Percentiles rank a stretch among this genome's conserved stretches.
These are phyloP conservation scores for Probaryconus sp. DNA, from an alignment of 1,140 invertebrate genomes.

Conservation along the genomic window DNA sequence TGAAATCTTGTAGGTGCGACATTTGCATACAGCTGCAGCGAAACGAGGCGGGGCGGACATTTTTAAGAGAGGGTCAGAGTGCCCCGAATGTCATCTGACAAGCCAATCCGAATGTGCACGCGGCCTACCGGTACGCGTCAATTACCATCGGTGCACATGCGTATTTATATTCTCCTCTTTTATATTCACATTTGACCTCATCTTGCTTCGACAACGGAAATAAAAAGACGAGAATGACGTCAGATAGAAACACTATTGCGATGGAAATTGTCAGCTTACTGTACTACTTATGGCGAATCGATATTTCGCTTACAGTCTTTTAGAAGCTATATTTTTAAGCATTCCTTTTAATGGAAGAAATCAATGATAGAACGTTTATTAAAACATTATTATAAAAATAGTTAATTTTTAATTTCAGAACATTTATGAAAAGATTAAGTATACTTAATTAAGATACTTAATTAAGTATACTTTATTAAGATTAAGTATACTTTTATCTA, in stretches of 20 bases:
- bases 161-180: constrained; percentile 58
- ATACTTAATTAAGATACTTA: too few relatives aligned
- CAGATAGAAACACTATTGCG: background rate
- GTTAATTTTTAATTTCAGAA: too few relatives aligned
- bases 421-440: too few relatives aligned
- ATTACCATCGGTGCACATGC: constrained; percentile 64
- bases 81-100: constrained; percentile 57
- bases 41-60: constrained; percentile 52
- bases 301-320: too few relatives aligned
- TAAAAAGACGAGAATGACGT: background rate
- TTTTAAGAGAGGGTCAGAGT: constrained; percentile 69
- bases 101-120: constrained; percentile 52
- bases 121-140: constrained; percentile 7
- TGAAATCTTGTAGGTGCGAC: constrained; percentile 35
- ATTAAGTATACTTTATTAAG: too few relatives aligned
- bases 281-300: too few relatives aligned
- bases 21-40: constrained; percentile 70
- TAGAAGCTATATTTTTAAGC: too few relatives aligned
- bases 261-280: too few relatives aligned
- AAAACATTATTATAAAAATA: too few relatives aligned
- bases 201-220: background rate
- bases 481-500: too few relatives aligned
- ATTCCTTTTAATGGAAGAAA: too few relatives aligned
- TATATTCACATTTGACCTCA: constrained; percentile 37
- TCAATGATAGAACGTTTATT: too few relatives aligned